Percentiles rank a stretch among this genome's conserved stretches.
Evolutionary conservation across 1,140 invertebrate species (phyloP).

Genomic region (Diprion similis): DNA sequence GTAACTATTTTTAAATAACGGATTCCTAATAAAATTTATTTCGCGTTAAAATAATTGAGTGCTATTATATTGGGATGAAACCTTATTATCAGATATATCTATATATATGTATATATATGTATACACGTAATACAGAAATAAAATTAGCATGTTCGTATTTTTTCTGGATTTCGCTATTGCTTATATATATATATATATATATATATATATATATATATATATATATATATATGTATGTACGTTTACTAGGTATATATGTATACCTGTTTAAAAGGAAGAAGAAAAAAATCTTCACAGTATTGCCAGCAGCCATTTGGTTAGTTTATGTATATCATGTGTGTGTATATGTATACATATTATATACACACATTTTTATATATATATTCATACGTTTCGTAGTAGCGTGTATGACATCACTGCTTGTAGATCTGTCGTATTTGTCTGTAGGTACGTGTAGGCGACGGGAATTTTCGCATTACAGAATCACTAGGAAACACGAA

Average conservation of each 20-base stretch:
- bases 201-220: not conserved
- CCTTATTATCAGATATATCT: too few species aligned
- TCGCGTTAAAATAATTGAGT: too few species aligned
- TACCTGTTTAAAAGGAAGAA: not conserved
- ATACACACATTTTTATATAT: not conserved
- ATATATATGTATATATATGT: too few species aligned
- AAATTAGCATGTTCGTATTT: too few species aligned
- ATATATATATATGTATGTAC: conserved; percentile 5
- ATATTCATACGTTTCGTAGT: not conserved
- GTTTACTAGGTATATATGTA: not conserved
- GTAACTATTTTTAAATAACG: too few species aligned
- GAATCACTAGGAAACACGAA: too few species aligned
- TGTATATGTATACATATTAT: not conserved
- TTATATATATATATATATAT: not conserved
- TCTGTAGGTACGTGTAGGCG: not conserved
- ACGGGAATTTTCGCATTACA: not conserved
- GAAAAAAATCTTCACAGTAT: not conserved
- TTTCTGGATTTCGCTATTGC: too few species aligned
- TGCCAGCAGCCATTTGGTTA: not conserved
- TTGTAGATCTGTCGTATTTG: not conserved
- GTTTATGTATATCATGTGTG: not conserved
- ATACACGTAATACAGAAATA: too few species aligned
- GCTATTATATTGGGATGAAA: too few species aligned
- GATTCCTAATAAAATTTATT: too few species aligned
- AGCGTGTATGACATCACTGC: not conserved